Base-by-base conservation (phyloP, 2,888 invertebrate genomes). In the Tineola bisselliella region DNA sequence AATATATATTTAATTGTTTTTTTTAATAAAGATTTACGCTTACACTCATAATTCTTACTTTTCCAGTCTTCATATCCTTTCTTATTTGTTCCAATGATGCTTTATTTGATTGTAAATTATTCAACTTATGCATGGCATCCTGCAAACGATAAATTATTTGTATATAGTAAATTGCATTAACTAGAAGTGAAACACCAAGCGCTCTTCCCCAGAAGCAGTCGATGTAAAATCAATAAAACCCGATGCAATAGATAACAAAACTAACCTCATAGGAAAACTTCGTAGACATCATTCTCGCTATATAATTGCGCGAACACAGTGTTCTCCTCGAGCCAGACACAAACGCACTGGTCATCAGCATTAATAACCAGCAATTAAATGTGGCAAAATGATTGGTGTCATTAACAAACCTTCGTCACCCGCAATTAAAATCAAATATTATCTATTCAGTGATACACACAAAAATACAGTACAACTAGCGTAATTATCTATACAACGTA, bases 41-140 rank as follows among this genome's bases (percentile, higher is more conserved):
- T 4, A 25, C 25, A 25, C 6, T 25, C 6, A 25, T 25, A 25
- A 60, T 61, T 62, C 76, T 74, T 71, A 84, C 84, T 72, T 81
- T 72, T 11, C 84, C 81, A 52, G 70, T 70, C 66, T 72, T 77
- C 58, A 81, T 74, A 61, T 77, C 79, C 65, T 65, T 79, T 65
- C 72, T 76, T 64, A 77, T 81, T 65, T 88, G 88, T 63, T 88
- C 88, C 66, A 92, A 81, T 64, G 88, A 82, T 0, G 88, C 82
- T 25, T 90, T 90, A 75, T 94, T 95, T 43, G 92, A 91, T 75
- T 95, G 94, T 8, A 95, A 79, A 0, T 78, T 77, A 70, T 93
- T 93, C 19, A 96, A 79, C 58, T 90, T 87, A 61, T 84, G 78
- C 1, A 95, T 88, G 31, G 94, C 92, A 65, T 90, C 90, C 94